A percentile compares a stretch with the other conserved stretches of the same genome.
These are phyloP conservation scores for Ageneiosus marmoratus DNA, from an alignment of 2,113 vertebrate genomes.

Conservation along the genomic window DNA sequence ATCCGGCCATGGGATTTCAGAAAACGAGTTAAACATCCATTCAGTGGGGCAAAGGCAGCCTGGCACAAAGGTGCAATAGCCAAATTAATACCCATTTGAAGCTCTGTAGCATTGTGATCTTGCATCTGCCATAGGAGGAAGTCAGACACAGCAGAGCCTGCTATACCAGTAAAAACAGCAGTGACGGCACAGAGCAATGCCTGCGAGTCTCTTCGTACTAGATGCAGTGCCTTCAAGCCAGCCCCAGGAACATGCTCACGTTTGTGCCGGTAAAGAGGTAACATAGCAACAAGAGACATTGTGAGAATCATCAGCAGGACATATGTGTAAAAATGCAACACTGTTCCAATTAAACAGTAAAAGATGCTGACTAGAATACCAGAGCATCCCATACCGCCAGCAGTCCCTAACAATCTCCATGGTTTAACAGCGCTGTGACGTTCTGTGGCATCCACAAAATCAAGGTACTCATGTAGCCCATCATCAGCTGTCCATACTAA, in stretches of 20 bases:
- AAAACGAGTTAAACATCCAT: constrained; percentile 61
- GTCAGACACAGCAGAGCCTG: constrained; percentile 69
- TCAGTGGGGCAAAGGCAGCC: constrained; percentile 65
- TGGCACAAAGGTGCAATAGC: constrained; percentile 74
- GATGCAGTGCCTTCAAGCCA: constrained; percentile 72
- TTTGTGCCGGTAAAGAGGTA: constrained; percentile 74
- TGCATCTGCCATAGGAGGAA: constrained; percentile 91
- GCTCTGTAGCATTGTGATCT: constrained; percentile 75
- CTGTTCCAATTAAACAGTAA: constrained; percentile 67
- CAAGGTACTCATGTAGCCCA: constrained; percentile 84
- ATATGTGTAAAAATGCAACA: constrained; percentile 79
- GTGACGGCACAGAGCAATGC: constrained; percentile 74
- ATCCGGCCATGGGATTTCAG: constrained; percentile 64
- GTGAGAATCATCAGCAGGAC: constrained; percentile 59
- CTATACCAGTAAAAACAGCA: constrained; percentile 65
- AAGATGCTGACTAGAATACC: constrained; percentile 74
- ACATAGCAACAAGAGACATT: constrained; percentile 58
- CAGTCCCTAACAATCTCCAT: constrained; percentile 76
- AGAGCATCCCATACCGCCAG: constrained; percentile 67
- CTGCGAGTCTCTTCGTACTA: constrained; percentile 70
- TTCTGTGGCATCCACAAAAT: constrained; percentile 83
- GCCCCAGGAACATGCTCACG: constrained; percentile 48
- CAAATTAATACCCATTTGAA: constrained; percentile 79
- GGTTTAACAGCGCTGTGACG: constrained; percentile 66
- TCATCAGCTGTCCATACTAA: constrained; percentile 79